A percentile compares a stretch with the other conserved stretches of the same genome.
phyloP scores from a whole-genome alignment of 2,113 vertebrate species.

The Micromys minutus region DNA sequence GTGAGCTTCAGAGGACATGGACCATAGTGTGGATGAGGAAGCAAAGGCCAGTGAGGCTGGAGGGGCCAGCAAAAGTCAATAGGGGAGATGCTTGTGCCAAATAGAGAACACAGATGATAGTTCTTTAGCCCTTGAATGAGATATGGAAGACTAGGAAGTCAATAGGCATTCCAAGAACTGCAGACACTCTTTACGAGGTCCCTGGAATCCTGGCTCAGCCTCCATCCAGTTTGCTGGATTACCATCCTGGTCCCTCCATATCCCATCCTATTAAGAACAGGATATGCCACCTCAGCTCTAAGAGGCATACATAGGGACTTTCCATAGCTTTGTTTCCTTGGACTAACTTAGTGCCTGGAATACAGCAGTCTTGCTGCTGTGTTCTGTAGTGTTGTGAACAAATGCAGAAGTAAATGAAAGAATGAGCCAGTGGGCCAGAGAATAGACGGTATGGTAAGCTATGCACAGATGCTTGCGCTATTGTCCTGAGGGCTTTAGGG shows the following conservation, averaged over 20 bases:
- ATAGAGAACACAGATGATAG: neutral
- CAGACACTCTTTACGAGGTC: neutral
- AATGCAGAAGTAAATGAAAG: neutral
- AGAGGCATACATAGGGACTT: neutral
- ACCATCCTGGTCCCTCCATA: too few species aligned
- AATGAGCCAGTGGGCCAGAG: neutral
- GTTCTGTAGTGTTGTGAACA: neutral
- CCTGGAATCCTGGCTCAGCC: neutral
- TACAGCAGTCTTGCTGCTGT: neutral
- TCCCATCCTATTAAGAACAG: neutral
- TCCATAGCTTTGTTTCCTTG: neutral
- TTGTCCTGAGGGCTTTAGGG: neutral
- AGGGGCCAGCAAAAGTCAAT: neutral
- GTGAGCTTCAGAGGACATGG: neutral
- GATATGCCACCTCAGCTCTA: neutral
- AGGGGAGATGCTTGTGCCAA: accelerated
- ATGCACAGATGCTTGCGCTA: neutral
- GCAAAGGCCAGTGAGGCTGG: neutral
- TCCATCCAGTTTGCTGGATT: too few species aligned
- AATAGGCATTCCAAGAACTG: neutral
- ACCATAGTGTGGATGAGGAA: accelerated
- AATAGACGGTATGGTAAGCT: accelerated
- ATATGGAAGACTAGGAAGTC: neutral
- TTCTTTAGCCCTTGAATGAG: neutral
- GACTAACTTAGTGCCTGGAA: neutral